These are phyloP conservation scores for Melanotaenia nigrans DNA, from an alignment of 2,797 vertebrate genomes.

Conservation along the genomic window DNA sequence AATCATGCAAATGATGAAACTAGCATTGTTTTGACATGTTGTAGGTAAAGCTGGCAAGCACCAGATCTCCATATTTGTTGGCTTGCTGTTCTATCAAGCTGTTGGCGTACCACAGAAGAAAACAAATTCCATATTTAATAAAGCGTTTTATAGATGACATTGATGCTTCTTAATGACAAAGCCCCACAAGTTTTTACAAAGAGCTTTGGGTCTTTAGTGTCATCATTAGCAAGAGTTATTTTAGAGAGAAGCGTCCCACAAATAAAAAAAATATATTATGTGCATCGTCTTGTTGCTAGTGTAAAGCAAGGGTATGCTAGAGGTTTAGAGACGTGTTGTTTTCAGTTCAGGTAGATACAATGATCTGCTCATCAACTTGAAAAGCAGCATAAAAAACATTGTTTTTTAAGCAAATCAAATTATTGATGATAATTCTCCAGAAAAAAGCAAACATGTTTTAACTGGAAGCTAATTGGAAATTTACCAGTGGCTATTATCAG, in stretches of 20 bases:
- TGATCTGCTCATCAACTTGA: background rate
- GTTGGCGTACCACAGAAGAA: conserved; percentile 41
- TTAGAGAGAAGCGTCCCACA: conserved; percentile 6
- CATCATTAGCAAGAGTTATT: conserved; percentile 13
- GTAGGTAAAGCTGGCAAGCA: conserved; percentile 56
- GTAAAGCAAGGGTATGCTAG: background rate
- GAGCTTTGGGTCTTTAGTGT: conserved; percentile 28
- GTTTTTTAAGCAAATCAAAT: background rate
- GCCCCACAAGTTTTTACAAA: conserved; percentile 60
- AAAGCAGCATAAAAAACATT: background rate
- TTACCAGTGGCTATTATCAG: conserved; percentile 1
- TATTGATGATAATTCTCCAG: conserved; percentile 9
- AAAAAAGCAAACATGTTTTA: conserved; percentile 8
- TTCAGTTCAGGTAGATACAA: background rate
- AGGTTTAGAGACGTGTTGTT: background rate
- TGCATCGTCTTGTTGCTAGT: conserved; percentile 8
- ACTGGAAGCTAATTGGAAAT: conserved; percentile 18
- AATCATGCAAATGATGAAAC: conserved; percentile 58
- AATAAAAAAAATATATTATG: background rate
- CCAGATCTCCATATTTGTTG: conserved; percentile 39
- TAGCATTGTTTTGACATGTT: conserved; percentile 64
- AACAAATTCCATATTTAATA: conserved; percentile 64
- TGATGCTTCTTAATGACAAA: conserved; percentile 39
- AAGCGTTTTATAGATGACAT: conserved; percentile 51
- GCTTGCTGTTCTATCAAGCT: conserved; percentile 37